Conservation (phyloP, 2,888 invertebrate genomes). For the Diloba caeruleocephala region DNA sequence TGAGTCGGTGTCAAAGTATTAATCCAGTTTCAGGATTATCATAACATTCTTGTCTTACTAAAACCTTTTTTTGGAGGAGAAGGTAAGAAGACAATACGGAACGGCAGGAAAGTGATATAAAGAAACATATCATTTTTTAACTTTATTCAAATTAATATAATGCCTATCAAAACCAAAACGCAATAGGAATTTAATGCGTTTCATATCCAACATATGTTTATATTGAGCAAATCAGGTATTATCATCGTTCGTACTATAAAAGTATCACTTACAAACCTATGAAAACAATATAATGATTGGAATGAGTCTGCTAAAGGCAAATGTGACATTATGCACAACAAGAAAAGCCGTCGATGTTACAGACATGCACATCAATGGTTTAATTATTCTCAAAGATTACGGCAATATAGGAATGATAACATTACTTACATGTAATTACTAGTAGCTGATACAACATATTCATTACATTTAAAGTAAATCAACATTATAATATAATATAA, state of each 20-base stretch:
- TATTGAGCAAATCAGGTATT: constrained; percentile 73
- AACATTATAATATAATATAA: too few relatives aligned
- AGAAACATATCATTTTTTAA: background rate
- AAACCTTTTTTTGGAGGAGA: background rate
- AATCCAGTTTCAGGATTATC: too few relatives aligned
- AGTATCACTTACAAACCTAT: constrained; percentile 42
- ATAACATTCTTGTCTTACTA: too few relatives aligned
- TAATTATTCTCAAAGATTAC: constrained; percentile 23
- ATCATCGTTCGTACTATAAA: constrained; percentile 46
- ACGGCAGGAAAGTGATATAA: background rate
- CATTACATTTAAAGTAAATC: constrained; percentile 5
- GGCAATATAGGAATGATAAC: constrained; percentile 6
- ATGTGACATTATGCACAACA: constrained; percentile 41
- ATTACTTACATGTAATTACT: constrained; percentile 12
- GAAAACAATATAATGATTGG: constrained; percentile 53
- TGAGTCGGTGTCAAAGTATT: too few relatives aligned
- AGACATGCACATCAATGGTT: constrained; percentile 6
- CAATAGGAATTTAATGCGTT: constrained; percentile 39
- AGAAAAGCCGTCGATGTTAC: constrained; percentile 13
- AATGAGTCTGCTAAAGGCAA: constrained; percentile 63
- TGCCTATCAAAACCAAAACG: constrained; percentile 31
- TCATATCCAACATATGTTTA: constrained; percentile 51
- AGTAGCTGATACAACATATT: constrained; percentile 11
- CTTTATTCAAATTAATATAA: constrained; percentile 41
- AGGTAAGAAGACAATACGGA: background rate